Percentiles rank a stretch among this genome's conserved stretches.
Evolutionary conservation across 2,888 invertebrate genomes (phyloP).

Genomic region (Thera britannica): DNA sequence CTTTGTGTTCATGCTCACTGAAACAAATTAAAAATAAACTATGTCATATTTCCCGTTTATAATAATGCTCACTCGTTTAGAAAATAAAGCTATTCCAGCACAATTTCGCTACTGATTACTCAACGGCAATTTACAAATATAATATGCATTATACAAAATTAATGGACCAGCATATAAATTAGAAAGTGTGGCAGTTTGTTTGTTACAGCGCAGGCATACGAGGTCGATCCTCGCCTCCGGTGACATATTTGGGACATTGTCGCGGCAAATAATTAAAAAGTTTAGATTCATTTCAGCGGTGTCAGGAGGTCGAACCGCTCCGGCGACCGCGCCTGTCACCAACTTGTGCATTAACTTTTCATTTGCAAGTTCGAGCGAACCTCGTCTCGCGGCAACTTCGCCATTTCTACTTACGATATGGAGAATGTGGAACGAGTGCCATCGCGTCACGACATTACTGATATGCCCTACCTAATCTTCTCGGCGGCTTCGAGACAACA

Average conservation of each 20-base stretch:
- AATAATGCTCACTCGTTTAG: conserved; percentile 50
- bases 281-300: conserved; percentile 66
- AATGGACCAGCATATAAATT: conserved; percentile 37
- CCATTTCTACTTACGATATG: conserved; percentile 61
- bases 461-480: conserved; percentile 27
- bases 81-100: conserved; percentile 44
- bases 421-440: conserved; percentile 45
- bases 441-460: conserved; percentile 27
- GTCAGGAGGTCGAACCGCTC: conserved; percentile 62
- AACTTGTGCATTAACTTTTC: conserved; percentile 79
- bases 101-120: conserved; percentile 30
- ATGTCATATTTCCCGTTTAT: conserved; percentile 43
- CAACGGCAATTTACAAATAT: conserved; percentile 30
- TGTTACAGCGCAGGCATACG: conserved; percentile 30
- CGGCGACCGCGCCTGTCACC: conserved; percentile 66
- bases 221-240: conserved; percentile 39
- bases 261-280: conserved; percentile 71
- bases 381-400: conserved; percentile 62
- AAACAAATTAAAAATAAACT: conserved; percentile 48
- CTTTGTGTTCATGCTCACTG: conserved; percentile 44
- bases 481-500: conserved; percentile 26
- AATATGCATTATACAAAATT: conserved; percentile 33
- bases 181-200: conserved; percentile 38
- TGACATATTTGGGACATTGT: conserved; percentile 60
- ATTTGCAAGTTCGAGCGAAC: conserved; percentile 74